phyloP scores from a whole-genome alignment of 2,797 vertebrate genomes.

The Scomberomorus guttatus region DNA sequence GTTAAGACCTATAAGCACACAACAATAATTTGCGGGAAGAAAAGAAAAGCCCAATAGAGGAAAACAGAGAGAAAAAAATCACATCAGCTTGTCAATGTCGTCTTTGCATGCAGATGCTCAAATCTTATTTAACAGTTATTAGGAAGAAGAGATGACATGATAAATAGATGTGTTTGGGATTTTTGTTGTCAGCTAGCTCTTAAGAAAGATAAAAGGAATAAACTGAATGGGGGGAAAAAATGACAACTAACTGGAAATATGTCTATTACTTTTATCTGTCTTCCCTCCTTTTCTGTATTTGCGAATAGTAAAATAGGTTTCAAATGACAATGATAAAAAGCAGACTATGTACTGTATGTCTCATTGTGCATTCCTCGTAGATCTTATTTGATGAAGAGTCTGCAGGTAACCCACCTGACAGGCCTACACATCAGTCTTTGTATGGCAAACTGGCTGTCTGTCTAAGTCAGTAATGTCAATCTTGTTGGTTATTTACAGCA shows the following conservation, averaged over 20 bases:
- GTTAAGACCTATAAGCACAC: slow-evolving; percentile 50
- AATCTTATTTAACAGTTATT: slow-evolving; percentile 61
- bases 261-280: neutral
- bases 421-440: slow-evolving; percentile 26
- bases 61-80: slow-evolving; percentile 39
- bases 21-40: slow-evolving; percentile 31
- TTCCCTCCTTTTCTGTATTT: neutral
- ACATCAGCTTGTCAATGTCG: slow-evolving; percentile 29
- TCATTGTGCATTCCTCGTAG: slow-evolving; percentile 23
- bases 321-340: slow-evolving; percentile 29
- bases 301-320: neutral
- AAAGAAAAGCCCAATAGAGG: slow-evolving; percentile 4
- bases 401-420: slow-evolving; percentile 55
- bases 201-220: slow-evolving; percentile 4
- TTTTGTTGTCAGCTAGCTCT: slow-evolving; percentile 26
- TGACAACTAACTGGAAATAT: slow-evolving; percentile 25
- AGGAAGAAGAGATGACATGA: slow-evolving; percentile 31
- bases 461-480: slow-evolving; percentile 50
- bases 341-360: neutral
- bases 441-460: slow-evolving; percentile 41
- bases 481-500: slow-evolving; percentile 51
- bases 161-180: slow-evolving; percentile 20
- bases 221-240: slow-evolving; percentile 10
- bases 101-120: slow-evolving; percentile 34
- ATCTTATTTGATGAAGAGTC: slow-evolving; percentile 42